Base-by-base conservation (phyloP, 2,888 invertebrate species). In the Lamellibrachia columna region DNA sequence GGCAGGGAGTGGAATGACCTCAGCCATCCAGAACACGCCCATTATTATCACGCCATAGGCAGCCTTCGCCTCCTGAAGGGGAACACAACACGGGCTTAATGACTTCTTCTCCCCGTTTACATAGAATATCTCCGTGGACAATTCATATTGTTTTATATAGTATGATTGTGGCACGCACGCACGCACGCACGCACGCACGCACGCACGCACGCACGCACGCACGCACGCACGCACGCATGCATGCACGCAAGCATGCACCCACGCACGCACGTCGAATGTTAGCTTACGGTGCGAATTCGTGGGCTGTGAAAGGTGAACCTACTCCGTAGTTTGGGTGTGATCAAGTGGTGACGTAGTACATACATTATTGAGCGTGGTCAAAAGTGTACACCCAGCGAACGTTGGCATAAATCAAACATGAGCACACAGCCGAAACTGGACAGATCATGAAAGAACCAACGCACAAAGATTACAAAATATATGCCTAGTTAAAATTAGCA, bases 11-110 rank as follows among this genome's bases (percentile, higher is more conserved):
- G 96, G 96, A n/a, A 96, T 93, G 7, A 95, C 94, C 92, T 96
- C 96, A 28, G 95, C 94, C 92, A 96, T 94, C 96, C 96, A 96
- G 94, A 94, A 96, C 7, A 95, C 92, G 3, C 95, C 96, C 96
- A 96, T 96, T 52, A 96, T 92, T 11, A 95, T 91, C 15, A 93
- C 91, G 1, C 58, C 93, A 90, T 94, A 94, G 8, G 58, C 93
- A 15, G 92, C 91, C 52, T 90, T 91, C 15, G 93, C 91, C 91
- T 93, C 93, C 93, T 93, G 92, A 90, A 93, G 93, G 91, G 28
- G 53, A 92, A 60, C 22, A 4, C 6, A 75, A 75, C 22, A 75
- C 22, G 22, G 75, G 75, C 22, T 11, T 75, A 75, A 75, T 0
- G 58, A 11, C 40, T 40, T 40, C 40, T 40, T 40, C 40, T 40